Evolutionary conservation across 2,113 vertebrate genomes (phyloP), one percentile per base, ranked within the genome.

Genomic region (Chloropsis cyanopogon): DNA sequence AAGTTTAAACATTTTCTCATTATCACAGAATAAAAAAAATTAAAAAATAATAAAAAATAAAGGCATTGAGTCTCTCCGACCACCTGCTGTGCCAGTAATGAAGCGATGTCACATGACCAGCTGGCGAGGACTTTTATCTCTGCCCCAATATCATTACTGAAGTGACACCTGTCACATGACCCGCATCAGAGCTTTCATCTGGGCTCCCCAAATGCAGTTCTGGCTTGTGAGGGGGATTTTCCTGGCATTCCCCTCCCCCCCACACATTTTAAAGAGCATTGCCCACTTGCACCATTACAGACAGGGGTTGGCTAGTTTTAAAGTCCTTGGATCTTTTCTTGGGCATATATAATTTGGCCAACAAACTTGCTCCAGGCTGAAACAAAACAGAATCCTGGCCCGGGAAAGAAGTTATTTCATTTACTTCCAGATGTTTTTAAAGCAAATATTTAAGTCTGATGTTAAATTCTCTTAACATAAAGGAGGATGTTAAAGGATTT

Each of bases 1-100:
- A 96, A 98, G 97, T 98, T 98, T 98, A 98, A 98, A 98, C 98
- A 98, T 98, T 98, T 98, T 98, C 98, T 98, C 98, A 98, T 98
- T 98, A 98, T 98, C 98, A 98, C 98, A 97, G 97, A 97, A 98
- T 97, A 97, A 97, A 97, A 97, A 94, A 90, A 87, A 37, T 46
- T 93, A 61, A 96, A 97, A 97, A 98, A 97, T 96, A 98, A 97
- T 96, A 97, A 98, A 97, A 98, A 98, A 96, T 91, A 82, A 96
- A 98, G 94, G 98, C 97, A 97, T 97, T 96, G 97, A 96, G 98
- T 83, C 94, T 97, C 91, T 95, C 29, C 14, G 94, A 91, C 97
- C 98, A 97, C 98, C 98, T 69, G 95, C 98, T 97, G 98, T 90
- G 98, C 85, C 88, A 31, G 80, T 98, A 98, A 98, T 98, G 98